A percentile compares a stretch with the other conserved stretches of the same genome.
phyloP scores from a whole-genome alignment of 1,140 invertebrate species.

The Drosophila bocqueti region DNA sequence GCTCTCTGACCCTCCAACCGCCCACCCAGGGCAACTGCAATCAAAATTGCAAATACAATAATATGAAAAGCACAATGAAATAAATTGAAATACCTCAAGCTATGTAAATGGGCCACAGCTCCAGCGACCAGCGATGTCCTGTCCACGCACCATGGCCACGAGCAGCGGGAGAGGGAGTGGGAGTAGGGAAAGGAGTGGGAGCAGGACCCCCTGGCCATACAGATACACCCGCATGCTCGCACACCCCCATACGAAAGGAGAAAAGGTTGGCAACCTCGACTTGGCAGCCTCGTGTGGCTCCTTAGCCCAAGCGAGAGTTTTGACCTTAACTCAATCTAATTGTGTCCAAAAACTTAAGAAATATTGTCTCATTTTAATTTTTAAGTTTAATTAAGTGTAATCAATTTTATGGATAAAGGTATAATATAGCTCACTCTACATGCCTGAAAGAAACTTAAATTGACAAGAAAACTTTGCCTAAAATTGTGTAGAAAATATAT shows the following conservation, averaged over 20 bases:
- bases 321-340: neutral
- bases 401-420: too few species aligned
- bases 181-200: slow-evolving; percentile 1
- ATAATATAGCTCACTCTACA: neutral
- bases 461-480: neutral
- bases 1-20: slow-evolving; percentile 12
- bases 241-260: slow-evolving; percentile 18
- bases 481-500: neutral
- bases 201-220: slow-evolving; percentile 20
- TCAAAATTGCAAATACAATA: slow-evolving; percentile 84
- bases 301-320: neutral
- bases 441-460: neutral
- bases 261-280: slow-evolving; percentile 33
- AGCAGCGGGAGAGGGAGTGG: neutral
- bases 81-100: slow-evolving; percentile 82
- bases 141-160: slow-evolving; percentile 38
- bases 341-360: neutral
- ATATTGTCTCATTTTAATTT: too few species aligned
- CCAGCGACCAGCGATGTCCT: slow-evolving; percentile 25
- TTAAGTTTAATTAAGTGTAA: neutral
- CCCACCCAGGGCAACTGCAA: slow-evolving; percentile 72
- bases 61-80: slow-evolving; percentile 83
- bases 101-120: slow-evolving; percentile 67
- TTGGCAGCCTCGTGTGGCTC: neutral
- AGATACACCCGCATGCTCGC: slow-evolving; percentile 43